These are phyloP conservation scores for Micrasema minimum DNA, from an alignment of 1,140 invertebrate genomes.

Conservation along the genomic window DNA sequence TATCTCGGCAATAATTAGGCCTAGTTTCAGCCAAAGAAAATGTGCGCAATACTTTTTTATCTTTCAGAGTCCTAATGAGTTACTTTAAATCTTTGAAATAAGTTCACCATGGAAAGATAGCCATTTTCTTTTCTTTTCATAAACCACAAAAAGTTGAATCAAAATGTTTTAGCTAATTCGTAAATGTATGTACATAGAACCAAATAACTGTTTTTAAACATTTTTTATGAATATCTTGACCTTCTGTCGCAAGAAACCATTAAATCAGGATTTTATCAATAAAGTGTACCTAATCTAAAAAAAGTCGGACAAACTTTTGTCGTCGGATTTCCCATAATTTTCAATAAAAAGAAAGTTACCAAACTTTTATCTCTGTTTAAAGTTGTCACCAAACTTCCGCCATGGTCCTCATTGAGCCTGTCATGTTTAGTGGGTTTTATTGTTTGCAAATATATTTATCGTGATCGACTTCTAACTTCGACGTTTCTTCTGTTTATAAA, in stretches of 20 bases:
- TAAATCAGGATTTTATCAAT: constrained; percentile 15
- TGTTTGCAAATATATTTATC: constrained; percentile 28
- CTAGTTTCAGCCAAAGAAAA: constrained; percentile 40
- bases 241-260: too few species aligned
- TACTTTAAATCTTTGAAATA: too few species aligned
- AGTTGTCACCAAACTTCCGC: constrained; percentile 26
- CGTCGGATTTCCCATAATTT: constrained; percentile 16
- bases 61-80: constrained; percentile 51
- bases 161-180: too few species aligned
- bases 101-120: too few species aligned
- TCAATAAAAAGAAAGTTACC: constrained; percentile 27
- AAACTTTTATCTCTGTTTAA: constrained; percentile 35
- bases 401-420: constrained; percentile 19
- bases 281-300: constrained; percentile 1
- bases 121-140: too few species aligned
- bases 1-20: constrained; percentile 39
- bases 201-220: too few species aligned
- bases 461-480: constrained; percentile 5
- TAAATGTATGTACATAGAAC: too few species aligned
- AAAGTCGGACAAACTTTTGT: background rate
- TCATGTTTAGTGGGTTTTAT: constrained; percentile 24
- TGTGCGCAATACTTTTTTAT: constrained; percentile 48
- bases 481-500: constrained; percentile 29
- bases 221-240: too few species aligned
- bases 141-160: too few species aligned